A percentile compares a stretch with the other conserved stretches of the same genome.
phyloP scores from a whole-genome alignment of 2,797 vertebrate genomes.

The Anas bahamensis region DNA sequence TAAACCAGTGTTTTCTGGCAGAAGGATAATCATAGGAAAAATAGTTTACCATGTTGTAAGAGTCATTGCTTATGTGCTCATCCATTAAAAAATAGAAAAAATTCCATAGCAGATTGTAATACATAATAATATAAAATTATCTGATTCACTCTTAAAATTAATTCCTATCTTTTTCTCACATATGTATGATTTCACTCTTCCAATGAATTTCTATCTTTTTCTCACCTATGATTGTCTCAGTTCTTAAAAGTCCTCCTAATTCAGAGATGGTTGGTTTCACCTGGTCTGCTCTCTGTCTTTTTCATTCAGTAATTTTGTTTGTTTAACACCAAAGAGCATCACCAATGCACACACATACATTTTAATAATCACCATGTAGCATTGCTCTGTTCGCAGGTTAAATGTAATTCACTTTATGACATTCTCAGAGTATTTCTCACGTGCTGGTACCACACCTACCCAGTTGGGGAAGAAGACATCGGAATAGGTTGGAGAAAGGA shows the following conservation, averaged over 20 bases:
- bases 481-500: not conserved
- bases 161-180: not conserved
- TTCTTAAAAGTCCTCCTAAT: not conserved
- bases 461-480: accelerated
- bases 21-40: not conserved
- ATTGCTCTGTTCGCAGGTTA: accelerated
- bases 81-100: not conserved
- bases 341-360: not conserved
- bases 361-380: not conserved
- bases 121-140: not conserved
- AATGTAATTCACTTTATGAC: not conserved
- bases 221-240: not conserved
- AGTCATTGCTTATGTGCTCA: not conserved
- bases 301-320: not conserved
- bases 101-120: not conserved
- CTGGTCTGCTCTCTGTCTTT: not conserved
- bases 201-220: not conserved
- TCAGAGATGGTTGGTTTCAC: not conserved
- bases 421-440: not conserved
- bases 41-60: not conserved
- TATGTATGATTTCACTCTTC: not conserved
- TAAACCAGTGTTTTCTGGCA: not conserved
- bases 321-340: not conserved
- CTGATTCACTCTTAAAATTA: not conserved
- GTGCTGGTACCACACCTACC: not conserved